Evolutionary conservation across 2,888 invertebrate genomes (phyloP).

Genomic region (Lasioglossum leucozonium): DNA sequence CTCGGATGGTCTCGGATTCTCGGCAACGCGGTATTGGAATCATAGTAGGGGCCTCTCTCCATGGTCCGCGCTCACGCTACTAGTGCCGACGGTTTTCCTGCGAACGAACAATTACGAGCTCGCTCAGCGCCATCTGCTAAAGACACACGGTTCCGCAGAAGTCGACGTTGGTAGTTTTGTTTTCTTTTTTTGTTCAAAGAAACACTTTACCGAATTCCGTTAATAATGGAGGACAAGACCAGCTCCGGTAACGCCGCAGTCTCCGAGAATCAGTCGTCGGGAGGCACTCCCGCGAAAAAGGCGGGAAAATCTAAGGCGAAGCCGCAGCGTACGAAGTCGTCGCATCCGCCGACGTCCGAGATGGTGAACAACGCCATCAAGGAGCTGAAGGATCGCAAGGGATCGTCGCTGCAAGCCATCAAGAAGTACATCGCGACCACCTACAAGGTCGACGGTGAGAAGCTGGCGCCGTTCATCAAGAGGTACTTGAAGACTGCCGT

Average conservation of each 20-base stretch:
- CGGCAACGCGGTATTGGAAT: neutral
- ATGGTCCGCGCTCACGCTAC: conserved; percentile 73
- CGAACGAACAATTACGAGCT: neutral
- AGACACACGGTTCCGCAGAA: neutral
- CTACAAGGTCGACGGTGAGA: conserved; percentile 87
- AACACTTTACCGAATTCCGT: neutral
- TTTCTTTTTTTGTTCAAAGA: neutral
- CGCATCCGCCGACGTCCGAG: conserved; percentile 85
- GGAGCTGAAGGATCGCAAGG: conserved; percentile 86
- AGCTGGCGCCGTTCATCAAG: conserved; percentile 87
- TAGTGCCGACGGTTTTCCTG: neutral
- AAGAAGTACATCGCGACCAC: conserved; percentile 88
- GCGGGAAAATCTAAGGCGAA: conserved; percentile 68
- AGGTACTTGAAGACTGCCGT: conserved; percentile 87
- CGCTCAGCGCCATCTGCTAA: neutral
- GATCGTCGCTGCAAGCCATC: conserved; percentile 87
- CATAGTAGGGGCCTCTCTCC: conserved; percentile 71
- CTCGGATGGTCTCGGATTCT: neutral
- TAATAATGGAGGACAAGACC: conserved; percentile 52
- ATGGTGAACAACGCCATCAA: conserved; percentile 87
- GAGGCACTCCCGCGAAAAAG: conserved; percentile 48
- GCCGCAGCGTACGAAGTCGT: conserved; percentile 80
- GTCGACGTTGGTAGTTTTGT: neutral
- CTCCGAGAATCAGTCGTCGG: conserved; percentile 11
- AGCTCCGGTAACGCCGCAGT: conserved; percentile 48